Percentiles rank a stretch among this genome's conserved stretches.
Conservation (phyloP, 2,888 invertebrate species). For the Rhopalosiphum nymphaeae region DNA sequence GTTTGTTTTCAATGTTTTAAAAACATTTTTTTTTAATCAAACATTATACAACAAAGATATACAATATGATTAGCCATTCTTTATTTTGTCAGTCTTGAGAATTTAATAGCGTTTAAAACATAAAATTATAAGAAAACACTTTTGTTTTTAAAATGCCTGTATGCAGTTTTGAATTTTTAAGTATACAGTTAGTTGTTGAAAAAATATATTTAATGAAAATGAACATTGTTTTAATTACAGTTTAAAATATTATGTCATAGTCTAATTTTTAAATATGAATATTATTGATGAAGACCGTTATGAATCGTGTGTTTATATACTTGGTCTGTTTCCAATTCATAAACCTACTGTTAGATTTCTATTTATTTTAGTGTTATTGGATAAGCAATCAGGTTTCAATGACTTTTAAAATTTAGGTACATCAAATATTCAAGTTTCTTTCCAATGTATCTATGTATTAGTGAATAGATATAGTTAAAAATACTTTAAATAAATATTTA, state of each 20-base stretch:
- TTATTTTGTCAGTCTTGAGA: neutral
- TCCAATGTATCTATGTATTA: neutral
- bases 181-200: neutral
- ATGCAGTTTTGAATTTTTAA: neutral
- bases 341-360: neutral
- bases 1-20: neutral
- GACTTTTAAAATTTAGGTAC: neutral
- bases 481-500: neutral
- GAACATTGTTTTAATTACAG: neutral
- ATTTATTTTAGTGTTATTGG: neutral
- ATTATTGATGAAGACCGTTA: neutral
- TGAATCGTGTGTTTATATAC: slow-evolving; percentile 2
- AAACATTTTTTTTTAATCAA: neutral
- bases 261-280: neutral
- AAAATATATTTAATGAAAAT: neutral
- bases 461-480: neutral
- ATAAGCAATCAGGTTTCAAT: neutral
- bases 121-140: neutral
- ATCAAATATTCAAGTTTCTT: neutral
- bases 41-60: neutral
- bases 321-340: slow-evolving; percentile 30
- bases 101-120: neutral
- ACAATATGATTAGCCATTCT: neutral
- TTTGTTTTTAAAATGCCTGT: neutral
- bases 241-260: neutral